Evolutionary conservation across 2,888 invertebrate genomes (phyloP), one percentile per base, ranked within the genome.

Genomic region (Campoletis raptor): DNA sequence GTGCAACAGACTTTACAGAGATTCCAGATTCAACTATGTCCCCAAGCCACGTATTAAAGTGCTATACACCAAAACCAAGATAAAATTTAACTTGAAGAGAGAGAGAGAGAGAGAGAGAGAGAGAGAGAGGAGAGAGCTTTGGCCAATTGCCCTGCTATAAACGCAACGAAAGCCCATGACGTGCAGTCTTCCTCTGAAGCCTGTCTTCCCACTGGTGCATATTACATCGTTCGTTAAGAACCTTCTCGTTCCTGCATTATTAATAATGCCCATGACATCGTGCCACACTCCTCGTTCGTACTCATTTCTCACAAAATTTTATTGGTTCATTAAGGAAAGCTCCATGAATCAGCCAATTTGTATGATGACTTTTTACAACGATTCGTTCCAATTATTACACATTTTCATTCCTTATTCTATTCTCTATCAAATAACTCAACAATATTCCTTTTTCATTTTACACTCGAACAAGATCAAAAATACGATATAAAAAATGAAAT

Each of bases 91-190:
- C 54, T 81, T 67, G 54, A 64, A 73, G 73, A 77, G 42, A 40
- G 73, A 85, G 82, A 45, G 85, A 86, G 74, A 73, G 73, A 77
- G 42, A 40, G 73, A 85, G 82, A 45, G 85, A 86, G 74, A 84
- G 67, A 57, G n/a, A 66, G 84, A 74, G 81, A 83, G 85, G 86
- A 80, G 86, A 79, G 85, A 80, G 88, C 88, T 90, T 90, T 91
- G 92, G 93, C 92, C 89, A 88, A 91, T 90, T 91, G 92, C 92
- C 92, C 82, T 89, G 89, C 83, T 85, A 87, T 87, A 87, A 87
- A 85, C 86, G 86, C 86, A 87, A 84, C 70, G 78, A 87, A 88
- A 87, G 76, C 81, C 79, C 57, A 73, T 64, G 74, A 79, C 64
- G 78, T 70, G 72, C 73, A 82, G 72, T 76, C 78, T 81, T 76